A percentile compares a stretch with the other conserved stretches of the same genome.
These are phyloP conservation scores for Diadema setosum DNA, from an alignment of 35 echinoderm and acorn worm genomes.

Conservation along the genomic window DNA sequence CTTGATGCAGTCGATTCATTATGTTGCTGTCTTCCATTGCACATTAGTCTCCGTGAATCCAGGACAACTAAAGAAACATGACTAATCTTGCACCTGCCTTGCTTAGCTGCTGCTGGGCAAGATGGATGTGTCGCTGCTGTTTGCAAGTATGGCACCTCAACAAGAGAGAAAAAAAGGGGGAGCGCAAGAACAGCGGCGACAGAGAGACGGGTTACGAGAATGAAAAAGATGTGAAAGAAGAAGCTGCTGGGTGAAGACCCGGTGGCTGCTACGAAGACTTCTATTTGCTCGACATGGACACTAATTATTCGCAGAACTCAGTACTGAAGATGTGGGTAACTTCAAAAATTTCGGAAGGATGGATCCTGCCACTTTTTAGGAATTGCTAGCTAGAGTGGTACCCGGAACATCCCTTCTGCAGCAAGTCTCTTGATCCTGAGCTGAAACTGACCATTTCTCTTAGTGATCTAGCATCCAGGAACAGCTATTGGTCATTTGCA, in stretches of 20 bases:
- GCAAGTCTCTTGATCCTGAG: background rate
- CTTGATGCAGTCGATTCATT: no score
- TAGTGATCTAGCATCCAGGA: background rate
- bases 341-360: background rate
- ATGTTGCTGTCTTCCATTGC: no score
- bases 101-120: no score
- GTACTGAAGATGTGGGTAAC: background rate
- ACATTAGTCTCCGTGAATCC: no score
- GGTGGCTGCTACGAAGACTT: background rate
- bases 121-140: no score
- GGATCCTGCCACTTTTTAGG: background rate
- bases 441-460: background rate
- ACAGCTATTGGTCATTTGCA: background rate
- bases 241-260: background rate
- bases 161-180: no score
- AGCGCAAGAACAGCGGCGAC: no score
- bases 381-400: background rate
- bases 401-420: background rate
- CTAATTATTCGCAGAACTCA: background rate
- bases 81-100: no score
- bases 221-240: background rate
- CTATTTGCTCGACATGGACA: background rate
- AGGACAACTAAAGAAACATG: no score
- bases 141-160: no score
- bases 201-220: no score